Conservation (phyloP, 64 coral and sea anemone genomes). For the Cladopsammia gracilis region DNA sequence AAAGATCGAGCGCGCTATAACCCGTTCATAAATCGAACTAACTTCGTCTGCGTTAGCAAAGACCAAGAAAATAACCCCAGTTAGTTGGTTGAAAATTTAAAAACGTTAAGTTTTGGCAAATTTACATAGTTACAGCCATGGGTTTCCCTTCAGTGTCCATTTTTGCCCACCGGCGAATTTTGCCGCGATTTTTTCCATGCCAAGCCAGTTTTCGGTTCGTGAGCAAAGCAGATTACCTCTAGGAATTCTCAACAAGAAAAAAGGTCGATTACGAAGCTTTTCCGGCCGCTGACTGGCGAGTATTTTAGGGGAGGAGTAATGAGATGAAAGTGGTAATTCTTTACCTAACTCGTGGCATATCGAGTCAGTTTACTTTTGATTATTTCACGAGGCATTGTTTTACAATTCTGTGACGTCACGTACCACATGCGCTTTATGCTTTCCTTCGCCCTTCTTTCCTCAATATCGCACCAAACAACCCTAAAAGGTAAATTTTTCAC, state of each 20-base stretch:
- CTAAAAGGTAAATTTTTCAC: conserved; percentile 98
- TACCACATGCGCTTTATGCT: conserved; percentile 99
- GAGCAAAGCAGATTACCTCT: conserved; percentile 8
- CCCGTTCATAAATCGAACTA: conserved; percentile 13
- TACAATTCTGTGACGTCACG: conserved; percentile 99
- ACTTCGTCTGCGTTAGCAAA: conserved; percentile 1
- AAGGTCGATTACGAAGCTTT: conserved; percentile 41
- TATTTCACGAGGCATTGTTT: conserved; percentile 99
- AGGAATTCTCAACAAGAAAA: conserved; percentile 34
- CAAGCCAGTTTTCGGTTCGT: background rate
- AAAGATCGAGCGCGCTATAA: background rate
- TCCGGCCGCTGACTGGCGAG: conserved; percentile 42
- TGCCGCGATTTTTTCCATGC: conserved; percentile 48
- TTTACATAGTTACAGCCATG: conserved; percentile 67
- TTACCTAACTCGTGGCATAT: conserved; percentile 91
- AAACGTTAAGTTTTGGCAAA: conserved; percentile 54
- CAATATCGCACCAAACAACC: conserved; percentile 99
- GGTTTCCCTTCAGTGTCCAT: conserved; percentile 85
- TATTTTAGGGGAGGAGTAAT: conserved; percentile 52
- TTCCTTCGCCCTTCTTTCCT: conserved; percentile 99
- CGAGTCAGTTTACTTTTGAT: conserved; percentile 99
- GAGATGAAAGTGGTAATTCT: conserved; percentile 84
- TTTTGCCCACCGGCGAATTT: conserved; percentile 68
- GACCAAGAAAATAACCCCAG: background rate
- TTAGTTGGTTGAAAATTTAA: conserved; percentile 60